Percentiles rank a stretch among this genome's conserved stretches.
These are phyloP conservation scores for Neosilurus hyrtlii DNA, from an alignment of 2,797 vertebrate species.

Conservation along the genomic window DNA sequence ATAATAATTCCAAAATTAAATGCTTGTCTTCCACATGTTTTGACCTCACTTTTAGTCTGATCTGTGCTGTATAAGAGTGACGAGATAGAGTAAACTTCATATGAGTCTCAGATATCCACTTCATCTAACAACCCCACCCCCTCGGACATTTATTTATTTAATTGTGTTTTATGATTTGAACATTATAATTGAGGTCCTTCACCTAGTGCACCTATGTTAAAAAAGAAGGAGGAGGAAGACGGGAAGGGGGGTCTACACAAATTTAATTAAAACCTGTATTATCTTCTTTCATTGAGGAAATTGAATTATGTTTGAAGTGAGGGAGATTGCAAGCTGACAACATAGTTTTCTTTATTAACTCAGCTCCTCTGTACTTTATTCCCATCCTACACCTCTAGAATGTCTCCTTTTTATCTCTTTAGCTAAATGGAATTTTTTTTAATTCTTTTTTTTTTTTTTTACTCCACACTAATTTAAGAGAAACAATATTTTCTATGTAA, in stretches of 20 bases:
- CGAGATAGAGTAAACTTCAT: conserved; percentile 71
- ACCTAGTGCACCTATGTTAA: conserved; percentile 70
- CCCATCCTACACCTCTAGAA: conserved; percentile 59
- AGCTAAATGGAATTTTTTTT: conserved; percentile 22
- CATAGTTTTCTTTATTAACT: conserved; percentile 71
- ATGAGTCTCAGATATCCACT: conserved; percentile 59
- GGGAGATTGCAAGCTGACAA: conserved; percentile 73
- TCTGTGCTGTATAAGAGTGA: conserved; percentile 70
- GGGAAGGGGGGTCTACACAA: conserved; percentile 63
- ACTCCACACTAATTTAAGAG: conserved; percentile 51
- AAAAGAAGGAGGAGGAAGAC: conserved; percentile 53
- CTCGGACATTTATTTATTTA: conserved; percentile 63
- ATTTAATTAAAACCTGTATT: conserved; percentile 78
- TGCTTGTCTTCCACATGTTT: conserved; percentile 74
- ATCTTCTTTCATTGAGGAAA: conserved; percentile 72
- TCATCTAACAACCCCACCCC: too few relatives aligned
- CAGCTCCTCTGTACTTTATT: conserved; percentile 59
- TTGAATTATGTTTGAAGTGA: conserved; percentile 77
- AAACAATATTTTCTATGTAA: conserved; percentile 55
- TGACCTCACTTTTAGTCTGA: conserved; percentile 76
- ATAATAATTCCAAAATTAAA: conserved; percentile 78
- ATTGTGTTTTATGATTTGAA: conserved; percentile 76
- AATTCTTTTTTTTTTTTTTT: too few relatives aligned
- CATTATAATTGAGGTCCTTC: conserved; percentile 78
- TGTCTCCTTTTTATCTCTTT: conserved; percentile 51